Evolutionary conservation across 2,797 vertebrate genomes (phyloP).

Genomic region (Pseudotriccus pelzelni): DNA sequence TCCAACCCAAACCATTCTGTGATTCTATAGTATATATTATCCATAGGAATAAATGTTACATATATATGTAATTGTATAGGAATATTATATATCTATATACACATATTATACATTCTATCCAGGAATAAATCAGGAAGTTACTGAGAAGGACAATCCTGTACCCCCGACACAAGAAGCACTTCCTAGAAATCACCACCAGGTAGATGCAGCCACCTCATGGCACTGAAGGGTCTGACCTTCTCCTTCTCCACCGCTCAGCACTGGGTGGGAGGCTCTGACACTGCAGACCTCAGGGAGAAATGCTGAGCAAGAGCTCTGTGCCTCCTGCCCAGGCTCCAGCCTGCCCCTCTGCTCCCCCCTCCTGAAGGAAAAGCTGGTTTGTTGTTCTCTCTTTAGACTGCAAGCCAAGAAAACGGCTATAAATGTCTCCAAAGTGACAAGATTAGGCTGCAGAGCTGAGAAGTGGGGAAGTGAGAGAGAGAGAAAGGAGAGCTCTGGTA

Average conservation of each 20-base stretch:
- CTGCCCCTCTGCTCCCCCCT: not conserved
- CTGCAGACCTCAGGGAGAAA: not conserved
- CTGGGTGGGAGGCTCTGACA: not conserved
- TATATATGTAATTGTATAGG: too few species aligned
- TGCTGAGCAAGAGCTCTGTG: slow-evolving; percentile 27
- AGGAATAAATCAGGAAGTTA: not conserved
- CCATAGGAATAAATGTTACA: too few species aligned
- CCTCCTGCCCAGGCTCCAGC: not conserved
- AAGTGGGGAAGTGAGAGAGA: not conserved
- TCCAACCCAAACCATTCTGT: not conserved
- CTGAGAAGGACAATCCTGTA: not conserved
- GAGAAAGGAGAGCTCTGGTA: not conserved
- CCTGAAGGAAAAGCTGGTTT: not conserved
- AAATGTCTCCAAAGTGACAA: not conserved
- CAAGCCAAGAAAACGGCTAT: slow-evolving; percentile 9
- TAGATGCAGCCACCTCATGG: not conserved
- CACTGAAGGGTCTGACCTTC: not conserved
- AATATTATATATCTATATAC: too few species aligned
- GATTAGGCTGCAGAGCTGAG: not conserved
- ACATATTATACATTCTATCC: too few species aligned
- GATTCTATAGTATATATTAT: not conserved
- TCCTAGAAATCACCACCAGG: not conserved
- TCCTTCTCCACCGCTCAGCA: not conserved
- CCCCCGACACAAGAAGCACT: rapidly evolving
- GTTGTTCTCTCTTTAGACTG: not conserved